These are phyloP conservation scores for Pseudonaja textilis DNA, from an alignment of 2,113 vertebrate genomes.

Conservation along the genomic window DNA sequence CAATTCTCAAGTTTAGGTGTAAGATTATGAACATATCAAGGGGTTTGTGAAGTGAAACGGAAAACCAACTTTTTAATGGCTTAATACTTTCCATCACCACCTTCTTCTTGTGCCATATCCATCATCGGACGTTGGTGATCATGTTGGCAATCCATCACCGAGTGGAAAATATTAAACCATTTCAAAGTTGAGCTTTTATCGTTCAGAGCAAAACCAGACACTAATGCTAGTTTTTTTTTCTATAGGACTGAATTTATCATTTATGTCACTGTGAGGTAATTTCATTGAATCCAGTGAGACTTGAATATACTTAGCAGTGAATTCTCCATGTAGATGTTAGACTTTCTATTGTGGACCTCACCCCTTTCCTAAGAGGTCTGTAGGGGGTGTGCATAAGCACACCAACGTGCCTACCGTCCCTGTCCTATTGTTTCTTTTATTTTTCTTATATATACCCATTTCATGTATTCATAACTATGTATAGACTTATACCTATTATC, in stretches of 20 bases:
- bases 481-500: too few species aligned
- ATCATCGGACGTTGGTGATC: too few species aligned
- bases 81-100: not conserved
- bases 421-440: too few species aligned
- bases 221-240: not conserved
- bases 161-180: not conserved
- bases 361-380: too few species aligned
- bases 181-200: not conserved
- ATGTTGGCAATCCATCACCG: not conserved
- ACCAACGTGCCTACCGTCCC: too few species aligned
- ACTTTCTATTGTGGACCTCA: too few species aligned
- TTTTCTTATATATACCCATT: too few species aligned
- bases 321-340: not conserved
- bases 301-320: not conserved
- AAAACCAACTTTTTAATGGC: not conserved
- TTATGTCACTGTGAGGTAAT: not conserved
- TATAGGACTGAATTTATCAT: not conserved
- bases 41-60: not conserved
- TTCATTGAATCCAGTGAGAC: not conserved
- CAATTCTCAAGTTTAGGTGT: not conserved
- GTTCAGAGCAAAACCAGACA: not conserved
- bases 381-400: too few species aligned
- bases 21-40: not conserved
- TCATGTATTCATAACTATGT: too few species aligned
- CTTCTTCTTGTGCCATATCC: too few species aligned